Percentiles rank a stretch among this genome's conserved stretches.
These are phyloP conservation scores for Vipera latastei DNA, from an alignment of 2,797 vertebrate genomes.

Conservation along the genomic window DNA sequence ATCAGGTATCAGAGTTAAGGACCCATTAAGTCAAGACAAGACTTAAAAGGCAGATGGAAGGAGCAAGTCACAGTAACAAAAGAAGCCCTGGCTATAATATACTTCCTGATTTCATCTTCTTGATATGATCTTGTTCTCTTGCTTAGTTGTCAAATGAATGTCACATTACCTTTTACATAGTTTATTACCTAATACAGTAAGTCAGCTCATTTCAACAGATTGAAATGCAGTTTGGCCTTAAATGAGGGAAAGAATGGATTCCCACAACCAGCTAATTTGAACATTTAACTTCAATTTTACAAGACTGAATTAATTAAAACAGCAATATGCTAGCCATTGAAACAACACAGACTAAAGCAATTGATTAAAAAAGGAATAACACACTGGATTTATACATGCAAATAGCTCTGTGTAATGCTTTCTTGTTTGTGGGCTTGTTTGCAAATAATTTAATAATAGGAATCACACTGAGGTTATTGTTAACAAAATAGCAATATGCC, in stretches of 20 bases:
- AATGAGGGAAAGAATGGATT: constrained; percentile 12
- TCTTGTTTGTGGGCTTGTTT: background rate
- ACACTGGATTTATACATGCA: background rate
- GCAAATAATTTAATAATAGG: background rate
- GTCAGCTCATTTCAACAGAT: background rate
- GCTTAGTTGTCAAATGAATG: constrained; percentile 38
- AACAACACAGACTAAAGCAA: background rate
- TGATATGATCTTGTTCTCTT: constrained; percentile 47
- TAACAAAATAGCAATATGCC: background rate
- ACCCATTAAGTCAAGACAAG: constrained; percentile 75
- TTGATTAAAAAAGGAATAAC: background rate
- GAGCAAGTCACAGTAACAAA: constrained; percentile 69
- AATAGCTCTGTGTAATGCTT: background rate
- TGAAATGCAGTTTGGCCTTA: constrained; percentile 2
- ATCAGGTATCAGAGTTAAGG: constrained; percentile 70
- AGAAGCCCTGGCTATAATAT: constrained; percentile 43
- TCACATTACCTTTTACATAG: constrained; percentile 5
- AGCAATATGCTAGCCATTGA: background rate
- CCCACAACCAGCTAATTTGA: background rate
- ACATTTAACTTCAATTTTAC: background rate
- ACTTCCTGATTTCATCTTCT: constrained; percentile 43
- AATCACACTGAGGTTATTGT: background rate
- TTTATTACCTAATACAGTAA: constrained; percentile 29
- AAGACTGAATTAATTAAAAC: constrained; percentile 1
- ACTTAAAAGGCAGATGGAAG: constrained; percentile 77